Evolutionary conservation across 1,140 invertebrate genomes (phyloP).

Genomic region (Habropoda laboriosa): DNA sequence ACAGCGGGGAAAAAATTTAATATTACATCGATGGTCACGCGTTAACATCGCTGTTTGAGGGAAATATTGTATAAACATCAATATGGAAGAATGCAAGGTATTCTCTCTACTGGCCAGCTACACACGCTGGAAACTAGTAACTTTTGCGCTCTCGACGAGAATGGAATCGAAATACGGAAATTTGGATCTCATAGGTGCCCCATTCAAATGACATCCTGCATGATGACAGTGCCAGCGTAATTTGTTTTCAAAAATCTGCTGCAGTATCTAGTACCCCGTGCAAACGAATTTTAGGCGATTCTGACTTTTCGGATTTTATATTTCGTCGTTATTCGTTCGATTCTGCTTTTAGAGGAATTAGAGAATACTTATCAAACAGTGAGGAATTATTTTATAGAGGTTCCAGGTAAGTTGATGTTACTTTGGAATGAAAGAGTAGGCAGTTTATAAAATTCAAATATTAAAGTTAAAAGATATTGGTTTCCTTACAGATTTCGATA

Average conservation of each 20-base stretch:
- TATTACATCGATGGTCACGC: not conserved
- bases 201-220: not conserved
- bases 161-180: conserved; percentile 11
- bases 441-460: too few relatives aligned
- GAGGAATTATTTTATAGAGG: too few relatives aligned
- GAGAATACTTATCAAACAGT: not conserved
- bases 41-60: not conserved
- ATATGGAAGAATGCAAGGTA: not conserved
- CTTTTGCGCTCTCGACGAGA: conserved; percentile 12
- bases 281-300: not conserved
- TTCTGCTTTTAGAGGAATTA: not conserved
- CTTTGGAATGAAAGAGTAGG: too few relatives aligned
- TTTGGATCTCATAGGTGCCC: conserved; percentile 7
- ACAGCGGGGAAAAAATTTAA: too few relatives aligned
- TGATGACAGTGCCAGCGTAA: conserved; percentile 2
- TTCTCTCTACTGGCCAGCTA: too few relatives aligned
- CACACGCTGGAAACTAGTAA: not conserved
- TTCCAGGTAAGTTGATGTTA: too few relatives aligned
- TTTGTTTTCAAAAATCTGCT: not conserved
- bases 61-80: too few relatives aligned
- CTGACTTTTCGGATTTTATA: not conserved
- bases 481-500: too few relatives aligned
- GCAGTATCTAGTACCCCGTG: too few relatives aligned
- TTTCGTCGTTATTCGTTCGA: too few relatives aligned
- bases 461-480: too few relatives aligned